Percentiles rank a stretch among this genome's conserved stretches.
Evolutionary conservation across 2,888 invertebrate genomes (phyloP).

Genomic region (Synergus japonicus): DNA sequence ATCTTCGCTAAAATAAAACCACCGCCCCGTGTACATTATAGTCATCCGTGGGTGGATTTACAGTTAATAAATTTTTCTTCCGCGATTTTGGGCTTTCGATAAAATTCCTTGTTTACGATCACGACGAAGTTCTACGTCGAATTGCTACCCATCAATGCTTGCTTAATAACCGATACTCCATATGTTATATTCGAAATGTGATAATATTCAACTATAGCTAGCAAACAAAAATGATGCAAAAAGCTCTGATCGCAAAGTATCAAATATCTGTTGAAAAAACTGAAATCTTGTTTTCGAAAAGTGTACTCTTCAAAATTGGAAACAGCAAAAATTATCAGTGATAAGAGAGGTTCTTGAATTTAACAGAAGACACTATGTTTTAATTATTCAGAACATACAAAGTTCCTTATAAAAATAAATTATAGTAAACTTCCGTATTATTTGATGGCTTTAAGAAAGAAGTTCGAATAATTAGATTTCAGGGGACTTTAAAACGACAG

Average conservation of each 20-base stretch:
- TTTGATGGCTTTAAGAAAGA: too few species aligned
- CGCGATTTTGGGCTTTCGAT: constrained; percentile 58
- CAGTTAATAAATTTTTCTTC: constrained; percentile 72
- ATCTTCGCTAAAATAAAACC: constrained; percentile 66
- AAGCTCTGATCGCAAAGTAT: constrained; percentile 11
- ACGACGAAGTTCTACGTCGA: constrained; percentile 10
- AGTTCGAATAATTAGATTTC: too few species aligned
- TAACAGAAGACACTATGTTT: too few species aligned
- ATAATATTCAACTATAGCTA: neutral
- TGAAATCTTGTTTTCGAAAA: neutral
- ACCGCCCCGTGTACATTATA: constrained; percentile 30
- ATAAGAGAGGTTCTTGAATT: too few species aligned
- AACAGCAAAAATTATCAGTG: too few species aligned
- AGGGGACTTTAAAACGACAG: too few species aligned
- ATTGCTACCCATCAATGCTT: constrained; percentile 35
- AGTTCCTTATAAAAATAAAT: too few species aligned
- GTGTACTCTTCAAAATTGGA: neutral
- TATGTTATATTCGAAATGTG: constrained; percentile 34
- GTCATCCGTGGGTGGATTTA: constrained; percentile 58
- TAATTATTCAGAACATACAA: too few species aligned
- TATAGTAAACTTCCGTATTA: too few species aligned
- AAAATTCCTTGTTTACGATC: constrained; percentile 64
- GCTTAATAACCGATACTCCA: constrained; percentile 32
- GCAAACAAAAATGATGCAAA: constrained; percentile 12
- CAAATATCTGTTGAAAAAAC: constrained; percentile 23